Base-by-base conservation (phyloP, 2,113 vertebrate species). In the Alectura lathami region DNA sequence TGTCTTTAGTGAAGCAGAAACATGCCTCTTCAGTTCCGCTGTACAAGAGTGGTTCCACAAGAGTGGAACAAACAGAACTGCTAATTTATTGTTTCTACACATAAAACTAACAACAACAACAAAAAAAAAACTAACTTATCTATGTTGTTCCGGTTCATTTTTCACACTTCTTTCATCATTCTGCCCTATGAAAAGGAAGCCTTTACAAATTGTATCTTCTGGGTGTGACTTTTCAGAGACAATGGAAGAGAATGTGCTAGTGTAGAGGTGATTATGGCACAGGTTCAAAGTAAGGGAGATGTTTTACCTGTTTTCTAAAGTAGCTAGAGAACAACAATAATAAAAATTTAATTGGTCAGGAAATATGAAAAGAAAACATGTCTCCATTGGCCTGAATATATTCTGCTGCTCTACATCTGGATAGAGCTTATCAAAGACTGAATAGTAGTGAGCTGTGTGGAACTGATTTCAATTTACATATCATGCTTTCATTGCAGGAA, bases 401-500 rank as follows among this genome's bases (percentile, higher is more conserved):
- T 13, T 1, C 50, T 73, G 59, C 7, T 22, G 6, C 43, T 62
- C 34, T 66, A 14, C 18, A 59, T 11, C 15, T 3, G 2, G 36
- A 60, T 3, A 92, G 38, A 76, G 9, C 8, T 63, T 62, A 54
- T 43, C 23, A 50, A 80, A 76, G 24, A 68, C 8, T 10, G 86
- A 77, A 32, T 6, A 75, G 15, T 13, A 63, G 3, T 68, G 56
- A 29, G 62, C 79, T 64, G 9, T 13, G 6, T 93, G 51, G 67
- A 86, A 86, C 21, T 70, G 13, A 74, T 82, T 93, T 79, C 50
- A 43, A 67, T 79, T 73, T 89, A 7, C 72, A 5, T 85, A 11
- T 94, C 60, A 21, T 97, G 54, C 51, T 97, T 94, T 93, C 83
- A 67, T 97, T 97, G 36, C 92, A 99, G 99, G 99, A 99, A 96